Conservation (phyloP, 2,888 invertebrate genomes). For the Minunthozetes semirufus region DNA sequence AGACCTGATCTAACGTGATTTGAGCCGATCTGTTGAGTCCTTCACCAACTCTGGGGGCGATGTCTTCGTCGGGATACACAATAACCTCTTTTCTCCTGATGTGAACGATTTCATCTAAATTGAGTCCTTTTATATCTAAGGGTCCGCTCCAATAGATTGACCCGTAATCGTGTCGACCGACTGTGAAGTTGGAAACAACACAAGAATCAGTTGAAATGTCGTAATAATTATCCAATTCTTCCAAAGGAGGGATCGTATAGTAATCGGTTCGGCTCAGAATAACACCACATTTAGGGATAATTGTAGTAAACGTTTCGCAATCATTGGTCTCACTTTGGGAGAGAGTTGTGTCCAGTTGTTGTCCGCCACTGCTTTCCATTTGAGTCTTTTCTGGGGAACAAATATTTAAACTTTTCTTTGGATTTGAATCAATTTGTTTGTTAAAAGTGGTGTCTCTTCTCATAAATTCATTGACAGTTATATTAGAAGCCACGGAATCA, state of each 20-base stretch:
- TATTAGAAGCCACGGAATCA: neutral
- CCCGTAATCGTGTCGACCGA: slow-evolving; percentile 83
- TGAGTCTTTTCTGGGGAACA: neutral
- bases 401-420: neutral
- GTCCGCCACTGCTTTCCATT: neutral
- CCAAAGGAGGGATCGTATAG: slow-evolving; percentile 78
- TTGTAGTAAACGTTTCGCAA: slow-evolving; percentile 10
- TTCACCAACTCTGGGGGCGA: slow-evolving; percentile 77
- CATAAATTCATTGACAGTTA: slow-evolving; percentile 12
- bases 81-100: slow-evolving; percentile 90
- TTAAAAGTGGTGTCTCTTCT: neutral
- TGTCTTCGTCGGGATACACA: slow-evolving; percentile 76
- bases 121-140: slow-evolving; percentile 73
- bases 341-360: neutral
- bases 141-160: slow-evolving; percentile 77
- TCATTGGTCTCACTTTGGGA: neutral
- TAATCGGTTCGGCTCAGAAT: slow-evolving; percentile 71
- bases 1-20: slow-evolving; percentile 80
- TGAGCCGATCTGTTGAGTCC: slow-evolving; percentile 85
- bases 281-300: slow-evolving; percentile 36
- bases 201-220: slow-evolving; percentile 66
- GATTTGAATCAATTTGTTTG: neutral
- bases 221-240: slow-evolving; percentile 66
- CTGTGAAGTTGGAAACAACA: slow-evolving; percentile 73
- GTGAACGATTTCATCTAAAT: slow-evolving; percentile 80